phyloP scores from a whole-genome alignment of 2,797 vertebrate genomes.

The Pseudochromis fuscus region DNA sequence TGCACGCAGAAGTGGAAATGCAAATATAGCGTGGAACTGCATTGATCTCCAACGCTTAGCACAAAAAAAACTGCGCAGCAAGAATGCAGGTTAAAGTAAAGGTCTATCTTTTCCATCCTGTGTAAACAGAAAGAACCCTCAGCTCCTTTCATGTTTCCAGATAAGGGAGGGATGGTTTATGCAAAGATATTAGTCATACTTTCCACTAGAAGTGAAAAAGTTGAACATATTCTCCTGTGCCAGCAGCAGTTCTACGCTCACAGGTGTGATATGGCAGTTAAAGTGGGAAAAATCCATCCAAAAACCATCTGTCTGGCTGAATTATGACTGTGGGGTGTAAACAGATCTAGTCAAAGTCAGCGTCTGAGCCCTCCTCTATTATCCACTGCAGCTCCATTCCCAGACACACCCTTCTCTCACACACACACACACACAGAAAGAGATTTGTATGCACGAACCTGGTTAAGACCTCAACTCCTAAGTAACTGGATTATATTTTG shows the following conservation, averaged over 20 bases:
- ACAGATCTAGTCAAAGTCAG: slow-evolving; percentile 69
- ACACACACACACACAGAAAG: slow-evolving; percentile 3
- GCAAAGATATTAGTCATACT: slow-evolving; percentile 12
- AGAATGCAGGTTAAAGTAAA: neutral
- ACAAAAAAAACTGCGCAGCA: neutral
- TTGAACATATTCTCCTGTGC: neutral
- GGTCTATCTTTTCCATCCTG: neutral
- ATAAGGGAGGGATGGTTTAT: slow-evolving; percentile 3
- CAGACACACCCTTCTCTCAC: slow-evolving; percentile 77
- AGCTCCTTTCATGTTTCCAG: neutral
- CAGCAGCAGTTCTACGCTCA: slow-evolving; percentile 27
- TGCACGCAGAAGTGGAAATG: neutral
- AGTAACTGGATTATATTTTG: neutral
- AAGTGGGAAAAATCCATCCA: slow-evolving; percentile 51
- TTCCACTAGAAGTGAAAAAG: slow-evolving; percentile 7
- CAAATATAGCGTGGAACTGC: neutral
- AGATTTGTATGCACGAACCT: neutral
- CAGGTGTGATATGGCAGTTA: slow-evolving; percentile 34
- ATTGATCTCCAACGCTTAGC: no score
- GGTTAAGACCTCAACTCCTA: neutral
- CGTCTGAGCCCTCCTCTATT: slow-evolving; percentile 68
- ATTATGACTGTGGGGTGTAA: slow-evolving; percentile 73
- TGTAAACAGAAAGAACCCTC: neutral
- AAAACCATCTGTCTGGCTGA: slow-evolving; percentile 54
- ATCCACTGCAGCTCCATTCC: slow-evolving; percentile 62